Percentiles rank a stretch among this genome's conserved stretches.
phyloP scores from a whole-genome alignment of 2,888 invertebrate species.

The Gnatocerus cornutus region DNA sequence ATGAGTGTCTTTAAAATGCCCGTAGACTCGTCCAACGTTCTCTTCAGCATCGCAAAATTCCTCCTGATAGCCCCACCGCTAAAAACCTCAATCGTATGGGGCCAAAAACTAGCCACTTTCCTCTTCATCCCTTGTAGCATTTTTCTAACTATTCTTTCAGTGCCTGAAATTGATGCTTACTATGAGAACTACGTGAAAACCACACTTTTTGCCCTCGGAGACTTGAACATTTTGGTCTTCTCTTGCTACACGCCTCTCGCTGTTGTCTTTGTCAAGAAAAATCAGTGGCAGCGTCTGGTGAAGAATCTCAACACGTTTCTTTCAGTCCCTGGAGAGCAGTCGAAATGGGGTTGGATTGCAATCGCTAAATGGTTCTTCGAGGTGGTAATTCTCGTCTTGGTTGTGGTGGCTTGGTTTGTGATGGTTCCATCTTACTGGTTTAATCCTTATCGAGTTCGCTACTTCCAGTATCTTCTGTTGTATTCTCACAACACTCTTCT shows the following conservation, averaged over 20 bases:
- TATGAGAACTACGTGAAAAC: no score
- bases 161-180: neutral
- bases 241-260: no score
- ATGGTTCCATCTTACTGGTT: no score
- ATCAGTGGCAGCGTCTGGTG: no score
- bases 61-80: neutral
- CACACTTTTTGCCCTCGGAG: no score
- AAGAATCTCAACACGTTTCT: neutral
- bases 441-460: neutral
- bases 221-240: no score
- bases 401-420: no score
- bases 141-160: neutral
- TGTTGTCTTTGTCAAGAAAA: no score
- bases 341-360: neutral
- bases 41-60: neutral
- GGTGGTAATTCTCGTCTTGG: no score
- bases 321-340: neutral
- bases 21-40: no score
- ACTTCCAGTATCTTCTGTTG: slow-evolving; percentile 1
- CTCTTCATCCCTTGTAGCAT: neutral
- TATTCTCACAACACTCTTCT: neutral
- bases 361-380: no score
- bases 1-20: no score
- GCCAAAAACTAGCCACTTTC: neutral
- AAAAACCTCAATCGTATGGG: neutral